A percentile compares a stretch with the other conserved stretches of the same genome.
phyloP scores from a whole-genome alignment of 2,113 vertebrate species.

The Podocnemis expansa region DNA sequence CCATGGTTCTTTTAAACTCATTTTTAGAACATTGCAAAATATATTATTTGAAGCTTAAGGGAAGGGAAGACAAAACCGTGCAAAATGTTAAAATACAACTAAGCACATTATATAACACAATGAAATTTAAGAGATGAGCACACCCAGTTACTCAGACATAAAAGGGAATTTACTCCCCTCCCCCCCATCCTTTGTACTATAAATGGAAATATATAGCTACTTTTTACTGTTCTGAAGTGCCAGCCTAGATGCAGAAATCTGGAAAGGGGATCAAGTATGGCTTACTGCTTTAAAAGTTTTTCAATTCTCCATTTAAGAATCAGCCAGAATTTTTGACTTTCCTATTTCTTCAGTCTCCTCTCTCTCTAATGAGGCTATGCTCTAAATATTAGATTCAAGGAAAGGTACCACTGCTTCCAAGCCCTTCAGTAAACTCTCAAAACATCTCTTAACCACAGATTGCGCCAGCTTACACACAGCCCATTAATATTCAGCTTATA shows the following conservation, averaged over 20 bases:
- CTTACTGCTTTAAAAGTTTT: neutral
- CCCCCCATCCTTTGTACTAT: too few species aligned
- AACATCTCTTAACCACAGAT: neutral
- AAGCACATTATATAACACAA: neutral
- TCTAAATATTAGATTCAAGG: neutral
- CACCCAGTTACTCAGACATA: neutral
- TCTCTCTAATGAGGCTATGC: too few species aligned
- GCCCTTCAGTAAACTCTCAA: neutral
- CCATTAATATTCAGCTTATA: neutral
- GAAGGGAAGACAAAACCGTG: neutral
- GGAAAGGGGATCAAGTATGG: neutral
- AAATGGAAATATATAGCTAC: neutral
- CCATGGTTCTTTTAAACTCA: neutral
- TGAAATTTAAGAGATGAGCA: neutral
- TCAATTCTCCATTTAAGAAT: neutral
- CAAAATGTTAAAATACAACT: neutral
- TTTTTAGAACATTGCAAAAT: neutral
- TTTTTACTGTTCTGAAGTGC: neutral
- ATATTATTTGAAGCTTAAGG: neutral
- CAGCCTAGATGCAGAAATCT: neutral
- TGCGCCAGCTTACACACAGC: neutral
- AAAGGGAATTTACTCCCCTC: neutral
- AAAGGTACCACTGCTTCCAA: neutral
- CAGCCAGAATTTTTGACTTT: neutral
- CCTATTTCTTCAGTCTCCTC: neutral